Conservation (phyloP, 53 echinoderm and acorn worm genomes). For the Actinopyga echinites region DNA sequence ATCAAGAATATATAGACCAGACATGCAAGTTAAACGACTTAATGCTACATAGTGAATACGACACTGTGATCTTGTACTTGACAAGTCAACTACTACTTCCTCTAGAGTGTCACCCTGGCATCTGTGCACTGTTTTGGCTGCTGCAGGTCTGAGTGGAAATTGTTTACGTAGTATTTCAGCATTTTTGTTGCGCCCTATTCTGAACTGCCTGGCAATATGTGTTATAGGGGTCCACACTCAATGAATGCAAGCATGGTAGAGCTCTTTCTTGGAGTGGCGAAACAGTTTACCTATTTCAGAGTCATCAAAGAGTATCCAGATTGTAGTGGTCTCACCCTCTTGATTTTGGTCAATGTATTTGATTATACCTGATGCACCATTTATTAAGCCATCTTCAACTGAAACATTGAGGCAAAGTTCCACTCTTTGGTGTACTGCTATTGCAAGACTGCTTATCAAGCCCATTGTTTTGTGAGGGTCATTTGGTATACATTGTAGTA, state of each 20-base stretch:
- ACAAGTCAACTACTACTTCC: background rate
- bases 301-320: background rate
- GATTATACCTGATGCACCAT: slow-evolving; percentile 5
- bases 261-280: background rate
- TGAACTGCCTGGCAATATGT: background rate
- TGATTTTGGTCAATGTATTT: background rate
- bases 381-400: slow-evolving; percentile 17
- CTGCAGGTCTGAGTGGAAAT: background rate
- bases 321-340: no score
- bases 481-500: background rate
- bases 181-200: background rate
- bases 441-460: background rate
- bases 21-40: background rate
- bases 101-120: background rate
- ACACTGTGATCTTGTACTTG: background rate
- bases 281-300: background rate
- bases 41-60: slow-evolving; percentile 27
- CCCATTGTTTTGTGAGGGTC: background rate
- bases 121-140: background rate
- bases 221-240: background rate
- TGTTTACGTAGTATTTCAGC: background rate
- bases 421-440: background rate
- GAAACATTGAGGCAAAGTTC: slow-evolving; percentile 8
- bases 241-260: background rate
- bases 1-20: background rate